These are phyloP conservation scores for Ochropleura plecta DNA, from an alignment of 2,888 invertebrate species.

Conservation along the genomic window DNA sequence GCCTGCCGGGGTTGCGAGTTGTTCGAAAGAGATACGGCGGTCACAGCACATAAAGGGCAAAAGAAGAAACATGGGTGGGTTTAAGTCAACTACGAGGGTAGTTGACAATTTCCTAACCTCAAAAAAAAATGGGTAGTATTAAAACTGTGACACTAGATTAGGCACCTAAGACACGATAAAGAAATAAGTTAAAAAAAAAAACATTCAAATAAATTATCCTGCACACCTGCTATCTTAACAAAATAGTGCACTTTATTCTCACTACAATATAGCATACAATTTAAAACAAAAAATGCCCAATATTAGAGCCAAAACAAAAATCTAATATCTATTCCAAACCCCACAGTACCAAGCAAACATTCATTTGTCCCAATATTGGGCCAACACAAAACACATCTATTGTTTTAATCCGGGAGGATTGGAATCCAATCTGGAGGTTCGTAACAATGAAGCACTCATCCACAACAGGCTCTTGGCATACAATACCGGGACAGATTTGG, in stretches of 20 bases:
- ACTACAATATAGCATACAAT: no score
- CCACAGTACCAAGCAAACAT: neutral
- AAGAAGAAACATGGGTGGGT: no score
- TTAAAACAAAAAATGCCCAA: neutral
- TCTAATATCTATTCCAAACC: neutral
- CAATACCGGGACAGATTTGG: constrained; percentile 35
- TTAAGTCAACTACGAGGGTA: no score
- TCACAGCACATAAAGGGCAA: no score
- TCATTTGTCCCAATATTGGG: constrained; percentile 35
- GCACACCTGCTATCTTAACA: neutral
- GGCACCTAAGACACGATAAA: no score
- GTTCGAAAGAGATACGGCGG: no score
- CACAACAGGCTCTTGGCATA: constrained; percentile 38
- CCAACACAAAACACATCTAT: constrained; percentile 29
- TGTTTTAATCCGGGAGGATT: constrained; percentile 45
- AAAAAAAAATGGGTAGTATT: no score
- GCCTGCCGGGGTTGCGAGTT: no score
- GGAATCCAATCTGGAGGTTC: constrained; percentile 51
- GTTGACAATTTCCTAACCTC: no score
- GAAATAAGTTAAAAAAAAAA: no score
- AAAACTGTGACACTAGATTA: no score
- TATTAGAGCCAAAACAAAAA: neutral
- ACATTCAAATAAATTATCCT: neutral
- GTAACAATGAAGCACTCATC: constrained; percentile 51
- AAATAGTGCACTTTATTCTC: no score